Percentiles rank a stretch among this genome's conserved stretches.
phyloP scores from a whole-genome alignment of 2,797 vertebrate species.

The Amazonetta brasiliensis region DNA sequence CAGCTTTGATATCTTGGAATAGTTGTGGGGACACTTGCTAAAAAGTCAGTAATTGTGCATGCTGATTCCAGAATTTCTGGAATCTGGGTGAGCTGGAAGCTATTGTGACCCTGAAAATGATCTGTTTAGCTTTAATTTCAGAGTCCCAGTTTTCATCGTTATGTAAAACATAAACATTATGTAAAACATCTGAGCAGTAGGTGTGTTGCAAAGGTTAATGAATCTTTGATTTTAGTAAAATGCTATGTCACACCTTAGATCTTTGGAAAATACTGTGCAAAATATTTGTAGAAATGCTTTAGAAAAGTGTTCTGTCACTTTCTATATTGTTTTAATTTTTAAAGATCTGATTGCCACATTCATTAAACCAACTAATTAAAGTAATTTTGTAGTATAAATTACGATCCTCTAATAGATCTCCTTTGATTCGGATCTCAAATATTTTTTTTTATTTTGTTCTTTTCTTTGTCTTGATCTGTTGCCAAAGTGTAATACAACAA shows the following conservation, averaged over 20 bases:
- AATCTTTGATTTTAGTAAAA: neutral
- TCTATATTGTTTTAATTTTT: neutral
- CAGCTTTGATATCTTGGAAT: neutral
- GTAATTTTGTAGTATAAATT: neutral
- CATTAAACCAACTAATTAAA: neutral
- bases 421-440: neutral
- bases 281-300: neutral
- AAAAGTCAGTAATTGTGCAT: neutral
- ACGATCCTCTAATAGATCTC: neutral
- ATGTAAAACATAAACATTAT: neutral
- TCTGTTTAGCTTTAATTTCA: neutral
- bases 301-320: neutral
- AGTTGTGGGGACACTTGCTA: neutral
- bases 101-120: neutral
- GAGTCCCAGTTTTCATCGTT: neutral
- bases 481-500: neutral
- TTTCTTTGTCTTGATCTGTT: neutral
- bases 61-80: neutral
- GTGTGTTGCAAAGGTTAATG: neutral
- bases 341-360: neutral
- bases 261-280: neutral
- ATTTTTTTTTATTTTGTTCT: neutral
- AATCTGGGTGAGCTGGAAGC: neutral
- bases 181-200: neutral
- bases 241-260: no score